A percentile compares a stretch with the other conserved stretches of the same genome.
Evolutionary conservation across 2,797 vertebrate genomes (phyloP).

Genomic region (Microctenopoma lineatum): DNA sequence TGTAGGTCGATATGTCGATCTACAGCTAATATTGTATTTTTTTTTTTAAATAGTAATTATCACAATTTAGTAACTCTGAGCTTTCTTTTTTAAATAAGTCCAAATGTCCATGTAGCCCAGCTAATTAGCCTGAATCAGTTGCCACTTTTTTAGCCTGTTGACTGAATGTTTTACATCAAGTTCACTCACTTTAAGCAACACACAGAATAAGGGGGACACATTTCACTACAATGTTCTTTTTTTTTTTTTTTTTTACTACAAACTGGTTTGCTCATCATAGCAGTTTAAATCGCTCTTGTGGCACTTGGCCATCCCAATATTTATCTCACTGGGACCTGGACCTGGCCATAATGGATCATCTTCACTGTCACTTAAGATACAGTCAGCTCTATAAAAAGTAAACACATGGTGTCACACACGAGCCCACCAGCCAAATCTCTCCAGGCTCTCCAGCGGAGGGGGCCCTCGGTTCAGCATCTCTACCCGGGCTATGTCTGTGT

Average conservation of each 20-base stretch:
- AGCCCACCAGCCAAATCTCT: slow-evolving; percentile 68
- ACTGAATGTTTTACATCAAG: slow-evolving; percentile 22
- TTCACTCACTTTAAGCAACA: slow-evolving; percentile 15
- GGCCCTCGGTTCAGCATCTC: slow-evolving; percentile 60
- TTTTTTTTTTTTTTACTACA: slow-evolving; percentile 43
- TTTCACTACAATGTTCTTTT: slow-evolving; percentile 19
- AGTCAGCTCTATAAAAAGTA: slow-evolving; percentile 71
- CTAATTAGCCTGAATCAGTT: slow-evolving; percentile 27
- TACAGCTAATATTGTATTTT: no score
- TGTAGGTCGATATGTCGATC: no score
- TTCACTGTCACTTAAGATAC: slow-evolving; percentile 81
- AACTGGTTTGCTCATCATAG: slow-evolving; percentile 64
- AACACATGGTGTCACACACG: slow-evolving; percentile 74
- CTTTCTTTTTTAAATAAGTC: not conserved
- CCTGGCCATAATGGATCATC: slow-evolving; percentile 77
- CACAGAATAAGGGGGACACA: slow-evolving; percentile 3
- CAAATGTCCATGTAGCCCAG: not conserved
- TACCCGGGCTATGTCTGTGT: slow-evolving; percentile 41
- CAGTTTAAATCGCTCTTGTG: slow-evolving; percentile 68
- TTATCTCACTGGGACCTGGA: slow-evolving; percentile 74
- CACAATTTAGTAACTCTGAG: not conserved
- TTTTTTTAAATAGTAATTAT: not conserved
- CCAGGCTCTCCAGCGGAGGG: slow-evolving; percentile 69
- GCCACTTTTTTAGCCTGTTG: slow-evolving; percentile 31
- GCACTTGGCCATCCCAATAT: slow-evolving; percentile 74